These are phyloP conservation scores for Zosterops japonicus DNA, from an alignment of 2,113 vertebrate genomes.

Conservation along the genomic window DNA sequence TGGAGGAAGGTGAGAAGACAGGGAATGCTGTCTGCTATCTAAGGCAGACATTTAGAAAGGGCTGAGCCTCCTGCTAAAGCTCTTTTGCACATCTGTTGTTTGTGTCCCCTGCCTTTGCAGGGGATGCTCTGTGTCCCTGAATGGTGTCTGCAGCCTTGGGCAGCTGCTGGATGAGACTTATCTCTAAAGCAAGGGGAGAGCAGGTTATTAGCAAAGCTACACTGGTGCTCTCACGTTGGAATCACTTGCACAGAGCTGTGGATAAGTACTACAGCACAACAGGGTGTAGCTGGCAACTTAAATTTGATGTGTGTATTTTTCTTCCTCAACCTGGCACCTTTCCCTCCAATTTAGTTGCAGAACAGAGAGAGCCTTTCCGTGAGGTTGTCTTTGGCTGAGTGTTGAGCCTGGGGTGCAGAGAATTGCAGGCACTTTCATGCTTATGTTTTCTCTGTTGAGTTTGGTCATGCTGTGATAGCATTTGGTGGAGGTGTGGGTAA, in stretches of 20 bases:
- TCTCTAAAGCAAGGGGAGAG: not conserved
- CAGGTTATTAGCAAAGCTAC: not conserved
- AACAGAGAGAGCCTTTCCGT: not conserved
- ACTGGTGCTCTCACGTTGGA: not conserved
- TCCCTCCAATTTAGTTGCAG: not conserved
- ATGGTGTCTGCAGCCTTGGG: not conserved
- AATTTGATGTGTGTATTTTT: not conserved
- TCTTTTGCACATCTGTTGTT: not conserved
- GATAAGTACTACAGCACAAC: not conserved
- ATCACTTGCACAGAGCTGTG: not conserved
- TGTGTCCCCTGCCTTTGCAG: not conserved
- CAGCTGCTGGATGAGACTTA: not conserved
- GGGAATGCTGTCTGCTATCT: fast-evolving
- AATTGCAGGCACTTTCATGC: not conserved
- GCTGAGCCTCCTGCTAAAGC: not conserved
- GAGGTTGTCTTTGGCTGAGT: not conserved
- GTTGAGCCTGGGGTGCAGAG: not conserved
- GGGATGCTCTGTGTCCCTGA: not conserved
- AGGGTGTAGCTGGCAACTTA: not conserved
- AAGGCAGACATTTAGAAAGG: not conserved
- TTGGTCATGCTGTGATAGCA: not conserved
- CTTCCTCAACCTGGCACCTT: not conserved
- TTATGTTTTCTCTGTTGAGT: not conserved
- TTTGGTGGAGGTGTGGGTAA: not conserved
- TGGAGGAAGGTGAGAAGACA: not conserved